Evolutionary conservation across 1,140 invertebrate species (phyloP).

Genomic region (Hycleus cichorii): DNA sequence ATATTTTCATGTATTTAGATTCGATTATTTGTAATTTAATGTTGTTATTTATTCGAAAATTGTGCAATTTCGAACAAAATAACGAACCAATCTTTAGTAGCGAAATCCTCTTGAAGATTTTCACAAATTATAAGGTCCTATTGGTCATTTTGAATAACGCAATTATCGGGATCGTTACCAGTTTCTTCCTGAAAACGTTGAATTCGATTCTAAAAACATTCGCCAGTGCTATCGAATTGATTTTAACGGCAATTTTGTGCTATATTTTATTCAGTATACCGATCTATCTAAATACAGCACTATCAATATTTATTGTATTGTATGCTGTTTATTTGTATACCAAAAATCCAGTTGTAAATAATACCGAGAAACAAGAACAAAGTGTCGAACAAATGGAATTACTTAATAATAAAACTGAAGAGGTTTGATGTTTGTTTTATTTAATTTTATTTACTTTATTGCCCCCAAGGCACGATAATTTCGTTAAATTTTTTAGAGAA

Average conservation of each 20-base stretch:
- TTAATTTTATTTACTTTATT: too few species aligned
- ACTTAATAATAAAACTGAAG: not conserved
- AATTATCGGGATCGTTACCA: constrained; percentile 86
- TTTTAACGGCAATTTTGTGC: constrained; percentile 85
- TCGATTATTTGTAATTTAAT: constrained; percentile 84
- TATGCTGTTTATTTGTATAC: constrained; percentile 82
- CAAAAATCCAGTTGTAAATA: constrained; percentile 68
- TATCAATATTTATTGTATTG: constrained; percentile 78
- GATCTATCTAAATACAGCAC: constrained; percentile 72
- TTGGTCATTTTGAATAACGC: constrained; percentile 86
- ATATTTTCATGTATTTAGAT: constrained; percentile 93
- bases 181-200: constrained; percentile 85
- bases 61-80: too few species aligned
- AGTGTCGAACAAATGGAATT: not conserved
- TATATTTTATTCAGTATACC: constrained; percentile 84
- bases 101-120: constrained; percentile 52
- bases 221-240: constrained; percentile 85
- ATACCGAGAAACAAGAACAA: not conserved
- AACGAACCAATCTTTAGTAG: constrained; percentile 50
- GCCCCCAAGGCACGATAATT: too few species aligned
- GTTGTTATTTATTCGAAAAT: constrained; percentile 48
- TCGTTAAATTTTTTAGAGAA: too few species aligned
- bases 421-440: not conserved
- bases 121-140: constrained; percentile 57
- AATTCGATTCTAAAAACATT: constrained; percentile 97